These are phyloP conservation scores for Pollenia griseotomentosa DNA, from an alignment of 2,888 invertebrate species.

Conservation along the genomic window DNA sequence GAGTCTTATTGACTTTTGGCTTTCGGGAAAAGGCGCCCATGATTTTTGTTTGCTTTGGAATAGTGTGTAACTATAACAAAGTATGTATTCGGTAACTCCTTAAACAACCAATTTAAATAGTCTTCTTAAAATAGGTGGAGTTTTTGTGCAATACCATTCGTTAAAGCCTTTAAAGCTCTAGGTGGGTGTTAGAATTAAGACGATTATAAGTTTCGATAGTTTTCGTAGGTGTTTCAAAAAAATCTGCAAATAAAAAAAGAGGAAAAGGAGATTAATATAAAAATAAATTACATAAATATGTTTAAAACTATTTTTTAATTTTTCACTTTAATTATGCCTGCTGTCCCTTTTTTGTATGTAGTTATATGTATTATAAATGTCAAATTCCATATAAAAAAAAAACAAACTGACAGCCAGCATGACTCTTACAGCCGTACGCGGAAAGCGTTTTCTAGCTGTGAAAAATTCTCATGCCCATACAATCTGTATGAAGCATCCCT, in stretches of 20 bases:
- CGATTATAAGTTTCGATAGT: slow-evolving; percentile 31
- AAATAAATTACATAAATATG: not conserved
- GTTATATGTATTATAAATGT: too few species aligned
- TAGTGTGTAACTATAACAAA: not conserved
- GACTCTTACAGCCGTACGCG: too few species aligned
- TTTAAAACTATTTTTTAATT: not conserved
- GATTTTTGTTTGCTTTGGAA: too few species aligned
- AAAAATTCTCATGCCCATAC: too few species aligned
- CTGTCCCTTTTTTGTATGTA: too few species aligned
- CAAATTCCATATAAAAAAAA: too few species aligned
- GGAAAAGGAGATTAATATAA: not conserved
- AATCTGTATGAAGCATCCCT: too few species aligned
- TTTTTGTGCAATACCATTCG: slow-evolving; percentile 36
- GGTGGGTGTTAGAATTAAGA: slow-evolving; percentile 26
- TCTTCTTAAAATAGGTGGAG: slow-evolving; percentile 68
- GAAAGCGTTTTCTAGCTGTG: too few species aligned
- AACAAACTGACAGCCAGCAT: too few species aligned
- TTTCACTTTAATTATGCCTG: not conserved
- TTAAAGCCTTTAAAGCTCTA: slow-evolving; percentile 62
- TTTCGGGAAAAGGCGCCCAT: slow-evolving; percentile 82
- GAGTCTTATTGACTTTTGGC: slow-evolving; percentile 87
- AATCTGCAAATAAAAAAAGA: slow-evolving; percentile 59
- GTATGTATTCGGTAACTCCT: slow-evolving; percentile 38
- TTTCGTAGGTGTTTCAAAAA: slow-evolving; percentile 35
- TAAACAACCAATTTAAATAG: slow-evolving; percentile 51